Base-by-base conservation (phyloP, 1,140 invertebrate species). In the Calliphora vicina region DNA sequence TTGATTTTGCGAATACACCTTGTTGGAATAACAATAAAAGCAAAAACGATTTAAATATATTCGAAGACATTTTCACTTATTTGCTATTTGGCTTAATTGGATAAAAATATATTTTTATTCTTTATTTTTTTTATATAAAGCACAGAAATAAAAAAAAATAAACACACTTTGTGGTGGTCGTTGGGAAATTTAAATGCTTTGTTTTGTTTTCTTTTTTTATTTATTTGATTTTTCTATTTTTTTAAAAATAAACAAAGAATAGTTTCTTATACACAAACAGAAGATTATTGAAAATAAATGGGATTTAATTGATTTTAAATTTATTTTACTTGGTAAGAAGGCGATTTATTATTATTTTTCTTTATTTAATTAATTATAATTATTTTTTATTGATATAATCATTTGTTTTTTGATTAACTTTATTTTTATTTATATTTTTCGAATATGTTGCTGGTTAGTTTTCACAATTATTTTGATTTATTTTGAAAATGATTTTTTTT, bases 31-130 rank as follows among this genome's bases (percentile, higher is more conserved):
- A 73, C 27, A 73, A 45, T 17, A 15, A 45, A 4, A 17, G 67
- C 9, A n/a, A 25, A 74, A 35, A n/a, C n/a, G 29, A 80, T 67
- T 42, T 67, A 23, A 20, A 67, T 1, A 20, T 57, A 25, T 29
- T 76, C 13, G 61, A 67, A 26, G 27, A 67, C 45, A 80, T 57
- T 67, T 80, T 82, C n/a, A 72, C 6, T 23, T 3, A 8, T 82
- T 81, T 81, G 25, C 50, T 42, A 29, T 72, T 74, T 26, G 78
- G 29, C 29, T 35, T 35, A 57, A 26, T 82, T 76, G 15, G 76
- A 20, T 76, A 43, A 23, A 78, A 35, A 35, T 2, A 35, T 35
- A 35, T 8, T 35, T 35, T 35, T 35, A 5, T 35, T 8, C 35
- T 35, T 35, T 5, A 35, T 2, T 35, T 35, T 35, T 35, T 50